Percentiles rank a stretch among this genome's conserved stretches.
Evolutionary conservation across 2,113 vertebrate genomes (phyloP).

Genomic region (Ptyas mucosa): DNA sequence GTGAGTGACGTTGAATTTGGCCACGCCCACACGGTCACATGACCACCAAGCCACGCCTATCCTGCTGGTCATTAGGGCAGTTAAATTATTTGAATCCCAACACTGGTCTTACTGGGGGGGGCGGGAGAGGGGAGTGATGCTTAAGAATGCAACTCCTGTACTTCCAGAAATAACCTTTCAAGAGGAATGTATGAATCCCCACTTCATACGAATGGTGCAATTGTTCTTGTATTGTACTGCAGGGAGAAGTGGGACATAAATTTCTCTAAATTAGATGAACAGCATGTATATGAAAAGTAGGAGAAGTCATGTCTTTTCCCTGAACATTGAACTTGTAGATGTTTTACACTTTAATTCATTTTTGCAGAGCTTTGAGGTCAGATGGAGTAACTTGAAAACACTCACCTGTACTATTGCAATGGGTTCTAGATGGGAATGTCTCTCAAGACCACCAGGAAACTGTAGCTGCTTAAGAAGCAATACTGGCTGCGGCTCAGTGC

Average conservation of each 20-base stretch:
- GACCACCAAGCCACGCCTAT: no score
- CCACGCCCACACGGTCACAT: no score
- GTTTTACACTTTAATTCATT: background rate
- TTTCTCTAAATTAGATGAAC: background rate
- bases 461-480: background rate
- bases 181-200: background rate
- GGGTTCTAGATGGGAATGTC: background rate
- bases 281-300: background rate
- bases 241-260: background rate
- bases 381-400: background rate
- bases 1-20: no score
- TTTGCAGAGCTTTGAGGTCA: background rate
- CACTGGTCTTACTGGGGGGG: no score
- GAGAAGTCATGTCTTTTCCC: background rate
- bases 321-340: background rate
- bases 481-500: background rate
- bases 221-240: background rate
- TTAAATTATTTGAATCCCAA: no score
- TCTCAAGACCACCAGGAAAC: background rate
- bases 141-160: background rate
- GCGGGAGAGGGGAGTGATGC: background rate
- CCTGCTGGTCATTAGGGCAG: no score
- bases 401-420: background rate
- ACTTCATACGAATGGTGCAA: background rate
- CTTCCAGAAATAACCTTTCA: background rate